These are phyloP conservation scores for Scyliorhinus canicula DNA, from an alignment of 2,797 vertebrate species.

Conservation along the genomic window DNA sequence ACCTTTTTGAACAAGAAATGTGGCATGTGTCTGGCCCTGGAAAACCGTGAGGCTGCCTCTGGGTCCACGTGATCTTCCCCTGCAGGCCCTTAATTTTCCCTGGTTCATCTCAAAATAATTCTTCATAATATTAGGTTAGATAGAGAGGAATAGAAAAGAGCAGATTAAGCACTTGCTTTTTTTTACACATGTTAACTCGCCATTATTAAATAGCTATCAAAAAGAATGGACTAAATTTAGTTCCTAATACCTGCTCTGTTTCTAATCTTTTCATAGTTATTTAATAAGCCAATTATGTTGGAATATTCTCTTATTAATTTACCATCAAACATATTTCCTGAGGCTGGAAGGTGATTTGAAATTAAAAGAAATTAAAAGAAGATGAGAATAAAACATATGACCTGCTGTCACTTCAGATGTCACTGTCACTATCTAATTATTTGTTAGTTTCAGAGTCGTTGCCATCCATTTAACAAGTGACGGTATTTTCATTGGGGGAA, in stretches of 20 bases:
- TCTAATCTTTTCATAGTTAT: neutral
- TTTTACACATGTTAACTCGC: neutral
- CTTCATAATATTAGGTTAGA: neutral
- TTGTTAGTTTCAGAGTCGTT: neutral
- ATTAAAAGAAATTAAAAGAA: neutral
- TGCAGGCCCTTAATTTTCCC: no score
- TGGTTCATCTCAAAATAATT: no score
- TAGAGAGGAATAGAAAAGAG: neutral
- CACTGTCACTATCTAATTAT: neutral
- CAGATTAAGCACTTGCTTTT: neutral
- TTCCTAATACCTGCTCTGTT: constrained; percentile 3
- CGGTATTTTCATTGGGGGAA: neutral
- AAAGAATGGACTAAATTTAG: neutral
- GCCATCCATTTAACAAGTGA: neutral
- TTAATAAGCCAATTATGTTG: neutral
- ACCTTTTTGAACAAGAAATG: no score
- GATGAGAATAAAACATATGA: neutral
- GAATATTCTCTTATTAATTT: neutral
- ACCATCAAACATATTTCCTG: neutral
- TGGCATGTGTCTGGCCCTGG: no score
- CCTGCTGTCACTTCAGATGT: neutral
- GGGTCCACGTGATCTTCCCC: no score
- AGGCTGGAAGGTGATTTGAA: neutral
- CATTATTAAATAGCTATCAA: neutral
- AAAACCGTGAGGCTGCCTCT: no score